Conservation (phyloP, 2,113 vertebrate species). For the Oncorhynchus nerka region DNA sequence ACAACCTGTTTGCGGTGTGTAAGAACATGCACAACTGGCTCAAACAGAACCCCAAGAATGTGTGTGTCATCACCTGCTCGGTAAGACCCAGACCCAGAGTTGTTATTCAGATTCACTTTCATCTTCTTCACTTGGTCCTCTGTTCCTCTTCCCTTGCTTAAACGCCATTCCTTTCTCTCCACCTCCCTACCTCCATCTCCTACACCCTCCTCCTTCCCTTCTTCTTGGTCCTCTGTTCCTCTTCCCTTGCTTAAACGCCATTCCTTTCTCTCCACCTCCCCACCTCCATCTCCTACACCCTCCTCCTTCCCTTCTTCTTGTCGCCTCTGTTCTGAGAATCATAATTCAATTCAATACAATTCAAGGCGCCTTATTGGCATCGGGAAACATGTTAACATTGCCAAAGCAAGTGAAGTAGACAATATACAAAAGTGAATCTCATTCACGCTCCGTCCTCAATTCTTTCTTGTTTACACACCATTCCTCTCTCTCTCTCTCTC, state of each 20-base stretch:
- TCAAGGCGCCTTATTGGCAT: no score
- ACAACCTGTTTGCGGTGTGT: conserved; percentile 97
- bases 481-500: not conserved
- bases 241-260: not conserved
- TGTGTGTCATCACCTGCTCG: conserved; percentile 98
- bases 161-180: not conserved
- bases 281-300: not conserved
- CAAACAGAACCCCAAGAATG: conserved; percentile 97
- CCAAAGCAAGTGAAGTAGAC: no score
- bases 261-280: not conserved
- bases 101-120: not conserved
- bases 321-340: not conserved
- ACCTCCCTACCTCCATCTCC: not conserved
- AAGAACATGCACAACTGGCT: conserved; percentile 99
- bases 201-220: not conserved
- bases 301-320: not conserved
- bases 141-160: not conserved
- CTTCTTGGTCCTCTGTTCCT: not conserved
- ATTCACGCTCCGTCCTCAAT: no score
- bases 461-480: not conserved
- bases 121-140: not conserved
- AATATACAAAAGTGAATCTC: no score
- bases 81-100: conserved; percentile 72
- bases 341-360: no score
- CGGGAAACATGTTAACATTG: no score